A percentile compares a stretch with the other conserved stretches of the same genome.
These are phyloP conservation scores for Actinia tenebrosa DNA, from an alignment of 64 coral and sea anemone genomes.

Conservation along the genomic window DNA sequence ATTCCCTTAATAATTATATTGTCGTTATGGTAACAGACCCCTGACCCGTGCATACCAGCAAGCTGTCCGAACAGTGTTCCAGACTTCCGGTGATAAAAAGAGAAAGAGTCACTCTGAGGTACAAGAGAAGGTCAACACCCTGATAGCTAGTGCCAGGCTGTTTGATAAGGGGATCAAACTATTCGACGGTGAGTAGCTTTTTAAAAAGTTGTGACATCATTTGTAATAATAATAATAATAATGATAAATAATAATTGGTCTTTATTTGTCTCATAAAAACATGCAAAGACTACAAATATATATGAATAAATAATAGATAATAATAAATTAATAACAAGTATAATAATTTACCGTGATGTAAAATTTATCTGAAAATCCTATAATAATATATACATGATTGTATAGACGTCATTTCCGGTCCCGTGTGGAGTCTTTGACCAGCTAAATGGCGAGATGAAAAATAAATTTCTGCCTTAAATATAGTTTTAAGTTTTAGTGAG, in stretches of 20 bases:
- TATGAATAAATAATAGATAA: too few relatives aligned
- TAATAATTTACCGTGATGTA: too few relatives aligned
- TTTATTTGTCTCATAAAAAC: too few relatives aligned
- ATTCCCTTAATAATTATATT: neutral
- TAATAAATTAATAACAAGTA: too few relatives aligned
- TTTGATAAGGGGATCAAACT: constrained; percentile 89
- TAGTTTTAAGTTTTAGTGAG: neutral
- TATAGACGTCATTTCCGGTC: neutral
- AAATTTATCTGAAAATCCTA: too few relatives aligned
- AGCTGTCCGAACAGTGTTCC: constrained; percentile 85
- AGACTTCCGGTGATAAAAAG: constrained; percentile 77
- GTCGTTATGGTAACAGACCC: constrained; percentile 42
- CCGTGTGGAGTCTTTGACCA: neutral
- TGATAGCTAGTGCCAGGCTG: constrained; percentile 67
- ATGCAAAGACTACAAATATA: too few relatives aligned
- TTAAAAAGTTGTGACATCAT: too few relatives aligned
- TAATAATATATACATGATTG: too few relatives aligned
- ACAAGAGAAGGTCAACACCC: constrained; percentile 80
- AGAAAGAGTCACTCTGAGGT: constrained; percentile 82
- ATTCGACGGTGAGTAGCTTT: constrained; percentile 59
- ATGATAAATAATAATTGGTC: neutral
- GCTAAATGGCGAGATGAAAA: neutral
- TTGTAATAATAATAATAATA: too few relatives aligned
- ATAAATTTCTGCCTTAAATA: too few relatives aligned
- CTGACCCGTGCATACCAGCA: constrained; percentile 80